Conservation (phyloP, 2,888 invertebrate genomes). For the Orchesellides sinensis region DNA sequence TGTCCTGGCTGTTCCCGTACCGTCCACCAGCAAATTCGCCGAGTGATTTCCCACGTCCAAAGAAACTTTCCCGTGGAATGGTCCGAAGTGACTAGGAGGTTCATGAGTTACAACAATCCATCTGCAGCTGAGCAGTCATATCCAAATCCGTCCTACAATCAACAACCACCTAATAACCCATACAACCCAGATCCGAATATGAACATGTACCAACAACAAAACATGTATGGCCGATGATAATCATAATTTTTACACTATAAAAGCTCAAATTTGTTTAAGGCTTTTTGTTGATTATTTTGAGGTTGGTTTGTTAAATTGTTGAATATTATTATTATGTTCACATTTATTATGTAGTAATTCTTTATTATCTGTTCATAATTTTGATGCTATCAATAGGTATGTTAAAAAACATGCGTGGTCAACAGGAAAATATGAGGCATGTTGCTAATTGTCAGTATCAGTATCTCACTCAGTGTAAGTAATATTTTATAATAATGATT, state of each 20-base stretch:
- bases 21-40: constrained; percentile 82
- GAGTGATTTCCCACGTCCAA: constrained; percentile 86
- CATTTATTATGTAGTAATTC: background rate
- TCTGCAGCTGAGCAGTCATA: background rate
- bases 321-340: constrained; percentile 21
- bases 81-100: constrained; percentile 77
- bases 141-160: background rate
- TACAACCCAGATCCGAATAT: background rate
- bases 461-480: constrained; percentile 37
- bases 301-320: constrained; percentile 8
- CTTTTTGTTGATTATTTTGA: background rate
- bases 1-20: constrained; percentile 73
- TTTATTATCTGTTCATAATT: too few relatives aligned
- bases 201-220: background rate
- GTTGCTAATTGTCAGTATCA: constrained; percentile 36
- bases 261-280: background rate
- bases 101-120: constrained; percentile 55
- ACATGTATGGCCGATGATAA: background rate
- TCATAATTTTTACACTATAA: background rate
- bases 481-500: background rate
- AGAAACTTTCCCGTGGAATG: constrained; percentile 87
- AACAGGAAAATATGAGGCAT: background rate
- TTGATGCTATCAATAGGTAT: background rate
- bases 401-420: background rate
- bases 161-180: background rate